Evolutionary conservation across 2,888 invertebrate species (phyloP), one percentile per base, ranked within the genome.

Genomic region (Pristionchus arcanus): DNA sequence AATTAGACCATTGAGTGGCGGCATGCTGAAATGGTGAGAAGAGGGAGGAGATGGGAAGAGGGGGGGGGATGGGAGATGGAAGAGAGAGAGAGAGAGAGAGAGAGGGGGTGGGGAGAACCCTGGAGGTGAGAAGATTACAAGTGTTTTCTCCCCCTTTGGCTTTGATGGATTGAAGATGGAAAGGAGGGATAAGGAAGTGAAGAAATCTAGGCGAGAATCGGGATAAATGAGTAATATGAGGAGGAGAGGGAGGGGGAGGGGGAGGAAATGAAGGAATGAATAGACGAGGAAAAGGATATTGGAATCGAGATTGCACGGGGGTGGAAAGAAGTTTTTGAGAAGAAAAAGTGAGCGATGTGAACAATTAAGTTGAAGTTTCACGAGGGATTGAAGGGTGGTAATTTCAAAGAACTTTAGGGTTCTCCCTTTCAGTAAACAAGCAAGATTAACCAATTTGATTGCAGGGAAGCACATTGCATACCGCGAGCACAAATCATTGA

Each of bases 391-490:
- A 71, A 34, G 66, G 31, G 2, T 71, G 71, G 31, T 5, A 71
- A 66, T 25, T 13, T 25, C 66, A 7, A 13, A 0, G n/a, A 28
- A 66, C 66, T 66, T 66, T 28, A n/a, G 28, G n/a, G 19, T 2
- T 66, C 25, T 1, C 5, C 21, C 19, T 59, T 2, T 59, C 25
- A 21, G 59, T 19, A 66, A 66, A 59, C n/a, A 68, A 68, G 31
- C n/a, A 15, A 31, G n/a, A 28, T 68, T 28, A 68, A n/a, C 19
- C 13, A 21, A 74, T 4, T 74, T 15, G 25, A 31, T 77, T 91
- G 98, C 98, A 96, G 98, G 98, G 97, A 98, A 99, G 97, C 99
- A 99, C 97, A 99, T 99, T 97, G 99, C 99, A 95, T 99, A 99
- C 96, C 97, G 99, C 97, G 99, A 99, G 97, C 99, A 99, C 97